A percentile compares a stretch with the other conserved stretches of the same genome.
These are phyloP conservation scores for Rotaria magnacalcarata DNA, from an alignment of 2,888 invertebrate species.

Conservation along the genomic window DNA sequence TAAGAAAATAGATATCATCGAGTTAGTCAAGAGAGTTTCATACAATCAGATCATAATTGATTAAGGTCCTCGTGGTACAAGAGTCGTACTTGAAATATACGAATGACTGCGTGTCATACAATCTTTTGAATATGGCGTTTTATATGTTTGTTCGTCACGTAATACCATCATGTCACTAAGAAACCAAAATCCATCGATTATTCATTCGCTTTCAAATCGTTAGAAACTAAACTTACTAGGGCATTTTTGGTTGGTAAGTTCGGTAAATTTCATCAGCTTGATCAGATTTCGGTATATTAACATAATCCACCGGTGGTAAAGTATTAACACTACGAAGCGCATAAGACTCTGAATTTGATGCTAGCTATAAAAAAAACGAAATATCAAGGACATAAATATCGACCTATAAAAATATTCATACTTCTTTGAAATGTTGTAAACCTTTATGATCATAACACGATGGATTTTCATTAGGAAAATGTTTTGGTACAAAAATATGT, in stretches of 20 bases:
- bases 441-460: not conserved
- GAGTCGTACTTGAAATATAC: not conserved
- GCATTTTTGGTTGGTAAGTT: not conserved
- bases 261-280: not conserved
- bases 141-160: not conserved
- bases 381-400: not conserved
- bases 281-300: not conserved
- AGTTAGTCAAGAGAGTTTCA: not conserved
- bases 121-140: slow-evolving; percentile 3
- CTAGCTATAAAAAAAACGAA: not conserved
- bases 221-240: not conserved
- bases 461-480: slow-evolving; percentile 20
- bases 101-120: not conserved
- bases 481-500: not conserved
- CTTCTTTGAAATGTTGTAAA: not conserved
- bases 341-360: not conserved
- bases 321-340: not conserved
- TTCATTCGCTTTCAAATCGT: not conserved
- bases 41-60: not conserved
- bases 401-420: not conserved
- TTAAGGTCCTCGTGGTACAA: not conserved
- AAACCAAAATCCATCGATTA: not conserved
- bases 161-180: not conserved
- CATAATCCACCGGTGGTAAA: not conserved
- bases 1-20: not conserved